Percentiles rank a stretch among this genome's conserved stretches.
Conservation (phyloP, 2,888 invertebrate species). For the Drosophila yooni region DNA sequence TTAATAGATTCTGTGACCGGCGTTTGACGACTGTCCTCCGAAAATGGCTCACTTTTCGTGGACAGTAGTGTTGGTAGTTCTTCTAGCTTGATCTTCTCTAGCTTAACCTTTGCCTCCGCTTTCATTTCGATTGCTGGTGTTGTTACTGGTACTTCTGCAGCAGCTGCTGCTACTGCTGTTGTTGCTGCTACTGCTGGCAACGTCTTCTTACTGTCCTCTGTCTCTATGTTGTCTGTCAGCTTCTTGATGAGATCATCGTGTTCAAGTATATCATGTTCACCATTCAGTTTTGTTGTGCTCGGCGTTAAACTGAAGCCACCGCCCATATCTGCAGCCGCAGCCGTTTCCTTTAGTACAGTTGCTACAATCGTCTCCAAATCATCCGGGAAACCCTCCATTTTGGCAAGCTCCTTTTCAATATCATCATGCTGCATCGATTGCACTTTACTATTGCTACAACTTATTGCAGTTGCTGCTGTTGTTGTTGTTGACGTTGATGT, state of each 20-base stretch:
- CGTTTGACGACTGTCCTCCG: slow-evolving; percentile 11
- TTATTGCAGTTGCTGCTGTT: slow-evolving; percentile 28
- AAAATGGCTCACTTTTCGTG: slow-evolving; percentile 41
- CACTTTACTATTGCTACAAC: slow-evolving; percentile 27
- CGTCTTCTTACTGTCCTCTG: slow-evolving; percentile 50
- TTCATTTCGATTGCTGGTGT: slow-evolving; percentile 20
- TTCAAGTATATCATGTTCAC: slow-evolving; percentile 83
- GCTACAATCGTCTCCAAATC: slow-evolving; percentile 69
- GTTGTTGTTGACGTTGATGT: slow-evolving; percentile 16
- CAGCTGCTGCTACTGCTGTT: slow-evolving; percentile 18
- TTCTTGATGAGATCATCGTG: slow-evolving; percentile 82
- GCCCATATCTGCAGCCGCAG: slow-evolving; percentile 26
- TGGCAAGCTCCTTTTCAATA: slow-evolving; percentile 90
- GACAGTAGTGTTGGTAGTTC: slow-evolving; percentile 43
- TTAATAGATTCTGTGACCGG: slow-evolving; percentile 21
- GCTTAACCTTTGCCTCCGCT: slow-evolving; percentile 47
- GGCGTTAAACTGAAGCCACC: slow-evolving; percentile 37
- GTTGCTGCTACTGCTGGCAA: slow-evolving; percentile 22
- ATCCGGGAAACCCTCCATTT: slow-evolving; percentile 87
- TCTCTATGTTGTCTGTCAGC: slow-evolving; percentile 66
- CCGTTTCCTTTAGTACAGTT: slow-evolving; percentile 50
- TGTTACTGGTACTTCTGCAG: slow-evolving; percentile 6
- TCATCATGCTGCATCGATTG: slow-evolving; percentile 66
- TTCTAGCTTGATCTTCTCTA: slow-evolving; percentile 55
- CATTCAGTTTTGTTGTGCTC: slow-evolving; percentile 75